These are phyloP conservation scores for Leptatherina wallacei DNA, from an alignment of 2,797 vertebrate species.

Conservation along the genomic window DNA sequence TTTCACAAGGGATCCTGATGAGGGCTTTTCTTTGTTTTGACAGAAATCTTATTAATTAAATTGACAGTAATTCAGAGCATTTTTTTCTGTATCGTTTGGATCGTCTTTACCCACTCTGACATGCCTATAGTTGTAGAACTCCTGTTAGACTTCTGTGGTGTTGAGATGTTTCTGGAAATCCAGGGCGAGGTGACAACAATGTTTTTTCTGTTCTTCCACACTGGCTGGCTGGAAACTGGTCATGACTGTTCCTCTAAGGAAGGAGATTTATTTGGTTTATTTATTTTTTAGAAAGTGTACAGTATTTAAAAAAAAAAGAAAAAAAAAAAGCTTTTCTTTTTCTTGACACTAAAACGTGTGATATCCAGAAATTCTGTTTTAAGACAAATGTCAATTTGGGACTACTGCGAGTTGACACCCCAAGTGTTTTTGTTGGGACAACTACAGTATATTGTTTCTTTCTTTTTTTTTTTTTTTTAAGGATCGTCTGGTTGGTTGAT, in stretches of 20 bases:
- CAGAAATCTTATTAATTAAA: constrained; percentile 5
- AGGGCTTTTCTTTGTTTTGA: not conserved
- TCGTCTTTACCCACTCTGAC: not conserved
- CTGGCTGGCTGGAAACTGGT: constrained; percentile 90
- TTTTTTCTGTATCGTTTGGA: not conserved
- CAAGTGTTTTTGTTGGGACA: constrained; percentile 93
- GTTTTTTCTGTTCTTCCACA: constrained; percentile 88
- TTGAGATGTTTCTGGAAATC: constrained; percentile 70
- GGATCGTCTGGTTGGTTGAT: constrained; percentile 97
- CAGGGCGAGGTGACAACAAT: constrained; percentile 47
- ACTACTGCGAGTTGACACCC: constrained; percentile 98
- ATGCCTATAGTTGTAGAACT: constrained; percentile 6
- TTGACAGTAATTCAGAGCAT: not conserved
- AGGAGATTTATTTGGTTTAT: constrained; percentile 97
- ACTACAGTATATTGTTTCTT: constrained; percentile 84
- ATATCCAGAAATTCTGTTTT: constrained; percentile 83
- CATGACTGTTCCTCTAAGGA: constrained; percentile 92
- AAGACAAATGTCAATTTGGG: constrained; percentile 88
- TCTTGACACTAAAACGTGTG: constrained; percentile 93
- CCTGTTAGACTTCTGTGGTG: constrained; percentile 43
- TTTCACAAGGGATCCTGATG: not conserved
- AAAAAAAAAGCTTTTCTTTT: constrained; percentile 91
- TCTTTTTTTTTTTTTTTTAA: constrained; percentile 88
- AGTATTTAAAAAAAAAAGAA: constrained; percentile 93
- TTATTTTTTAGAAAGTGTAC: constrained; percentile 94